Conservation (phyloP, 2,113 vertebrate species). For the Carettochelys insculpta region DNA sequence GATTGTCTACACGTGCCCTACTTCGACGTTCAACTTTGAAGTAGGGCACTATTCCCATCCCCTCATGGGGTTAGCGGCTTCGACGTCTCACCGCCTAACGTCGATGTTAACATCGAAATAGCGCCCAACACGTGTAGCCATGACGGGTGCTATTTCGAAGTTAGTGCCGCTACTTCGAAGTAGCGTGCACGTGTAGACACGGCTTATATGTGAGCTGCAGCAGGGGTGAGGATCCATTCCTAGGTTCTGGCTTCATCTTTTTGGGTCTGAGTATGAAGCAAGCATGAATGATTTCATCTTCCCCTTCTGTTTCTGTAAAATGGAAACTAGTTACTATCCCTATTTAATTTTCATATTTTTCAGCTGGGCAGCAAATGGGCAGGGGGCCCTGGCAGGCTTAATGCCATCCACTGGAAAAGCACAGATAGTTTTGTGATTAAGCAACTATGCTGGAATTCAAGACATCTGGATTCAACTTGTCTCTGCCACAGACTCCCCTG, state of each 20-base stretch:
- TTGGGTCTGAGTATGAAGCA: slow-evolving; percentile 37
- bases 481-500: background rate
- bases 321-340: slow-evolving; percentile 7
- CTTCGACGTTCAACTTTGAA: no score
- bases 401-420: background rate
- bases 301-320: slow-evolving; percentile 28
- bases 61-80: no score
- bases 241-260: background rate
- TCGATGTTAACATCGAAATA: no score
- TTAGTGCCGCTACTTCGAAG: no score
- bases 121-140: no score
- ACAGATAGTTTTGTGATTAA: background rate
- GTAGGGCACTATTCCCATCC: no score
- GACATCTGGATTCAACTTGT: no score
- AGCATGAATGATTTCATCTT: background rate
- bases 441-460: background rate
- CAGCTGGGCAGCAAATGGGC: slow-evolving; percentile 33
- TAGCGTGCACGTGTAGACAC: no score
- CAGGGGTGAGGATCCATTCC: slow-evolving; percentile 18
- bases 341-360: slow-evolving; percentile 45
- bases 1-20: no score
- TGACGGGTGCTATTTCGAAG: no score
- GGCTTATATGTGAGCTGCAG: background rate
- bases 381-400: slow-evolving; percentile 18
- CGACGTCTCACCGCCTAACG: no score